phyloP scores from a whole-genome alignment of 1,140 invertebrate species.

The Paraescarpia echinospica region DNA sequence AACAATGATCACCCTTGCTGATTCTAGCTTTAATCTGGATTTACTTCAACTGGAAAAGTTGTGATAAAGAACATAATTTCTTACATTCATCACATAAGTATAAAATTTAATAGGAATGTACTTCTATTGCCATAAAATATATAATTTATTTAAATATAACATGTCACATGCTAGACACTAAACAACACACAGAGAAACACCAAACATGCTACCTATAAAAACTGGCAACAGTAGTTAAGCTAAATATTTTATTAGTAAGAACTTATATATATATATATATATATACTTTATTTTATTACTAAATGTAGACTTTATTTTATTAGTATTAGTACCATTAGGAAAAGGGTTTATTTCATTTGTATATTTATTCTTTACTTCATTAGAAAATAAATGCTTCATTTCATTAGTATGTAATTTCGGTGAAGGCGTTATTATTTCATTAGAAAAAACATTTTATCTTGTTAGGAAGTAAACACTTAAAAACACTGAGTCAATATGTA shows the following conservation, averaged over 20 bases:
- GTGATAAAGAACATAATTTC: too few species aligned
- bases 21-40: too few species aligned
- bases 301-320: neutral
- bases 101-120: too few species aligned
- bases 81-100: too few species aligned
- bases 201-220: neutral
- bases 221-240: neutral
- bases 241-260: neutral
- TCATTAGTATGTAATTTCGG: neutral
- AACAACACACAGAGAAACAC: neutral
- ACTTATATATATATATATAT: too few species aligned
- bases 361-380: neutral
- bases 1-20: too few species aligned
- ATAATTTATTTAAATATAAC: too few species aligned
- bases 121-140: too few species aligned
- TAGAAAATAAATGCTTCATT: neutral
- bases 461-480: neutral
- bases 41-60: too few species aligned
- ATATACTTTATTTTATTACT: neutral
- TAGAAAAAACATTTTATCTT: neutral
- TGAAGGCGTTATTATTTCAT: too few species aligned
- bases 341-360: neutral
- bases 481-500: too few species aligned
- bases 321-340: neutral
- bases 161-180: too few species aligned